Evolutionary conservation across 1,140 invertebrate genomes (phyloP).

Genomic region (Bombus affinis): DNA sequence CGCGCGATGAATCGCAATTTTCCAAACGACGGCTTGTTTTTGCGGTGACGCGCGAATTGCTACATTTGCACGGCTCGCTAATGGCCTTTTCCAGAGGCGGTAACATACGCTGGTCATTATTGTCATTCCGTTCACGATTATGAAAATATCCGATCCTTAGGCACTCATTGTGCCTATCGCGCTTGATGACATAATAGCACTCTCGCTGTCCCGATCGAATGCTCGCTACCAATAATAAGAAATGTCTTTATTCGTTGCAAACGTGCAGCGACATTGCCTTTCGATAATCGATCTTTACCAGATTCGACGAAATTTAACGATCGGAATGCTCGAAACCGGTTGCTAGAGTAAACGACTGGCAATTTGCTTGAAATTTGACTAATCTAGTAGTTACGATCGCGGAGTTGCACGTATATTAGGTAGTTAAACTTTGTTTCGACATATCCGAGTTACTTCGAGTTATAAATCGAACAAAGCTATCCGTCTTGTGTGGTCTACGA

Average conservation of each 20-base stretch:
- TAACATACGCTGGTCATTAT: conserved; percentile 58
- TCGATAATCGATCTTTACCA: background rate
- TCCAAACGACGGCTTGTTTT: conserved; percentile 37
- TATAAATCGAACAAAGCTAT: background rate
- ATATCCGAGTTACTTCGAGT: background rate
- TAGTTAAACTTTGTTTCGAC: background rate
- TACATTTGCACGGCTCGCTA: conserved; percentile 42
- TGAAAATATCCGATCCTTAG: conserved; percentile 57
- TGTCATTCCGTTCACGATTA: conserved; percentile 63
- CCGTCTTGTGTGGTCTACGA: too few relatives aligned
- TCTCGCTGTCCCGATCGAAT: conserved; percentile 30
- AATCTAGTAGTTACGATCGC: background rate
- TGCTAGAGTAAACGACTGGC: background rate
- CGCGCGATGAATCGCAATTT: conserved; percentile 25
- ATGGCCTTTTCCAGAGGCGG: conserved; percentile 53
- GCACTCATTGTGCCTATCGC: conserved; percentile 53
- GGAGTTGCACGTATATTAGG: background rate
- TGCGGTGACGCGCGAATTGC: conserved; percentile 33
- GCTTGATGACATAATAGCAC: conserved; percentile 62
- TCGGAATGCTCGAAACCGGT: background rate
- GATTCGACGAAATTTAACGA: conserved; percentile 7
- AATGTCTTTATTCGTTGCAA: conserved; percentile 56
- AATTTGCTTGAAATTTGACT: background rate
- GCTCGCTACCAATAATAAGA: conserved; percentile 40
- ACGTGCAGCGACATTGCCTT: too few relatives aligned